Base-by-base conservation (phyloP, 1,140 invertebrate genomes). In the Brachionus plicatilis region DNA sequence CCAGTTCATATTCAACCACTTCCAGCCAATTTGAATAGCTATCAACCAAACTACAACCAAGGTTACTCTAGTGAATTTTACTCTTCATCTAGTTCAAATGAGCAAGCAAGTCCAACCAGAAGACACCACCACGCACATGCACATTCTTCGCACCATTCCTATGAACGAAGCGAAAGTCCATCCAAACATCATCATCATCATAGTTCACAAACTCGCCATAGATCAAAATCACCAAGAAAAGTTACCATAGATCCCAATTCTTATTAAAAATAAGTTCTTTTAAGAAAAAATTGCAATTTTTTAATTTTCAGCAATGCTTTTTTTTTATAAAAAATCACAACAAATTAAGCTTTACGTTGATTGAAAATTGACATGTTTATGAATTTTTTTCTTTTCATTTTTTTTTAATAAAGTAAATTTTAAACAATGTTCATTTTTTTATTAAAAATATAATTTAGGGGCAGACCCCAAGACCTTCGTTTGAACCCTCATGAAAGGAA, bases 141-240 rank as follows among this genome's bases (percentile, higher is more conserved):
- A 50, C 79, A 82, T 68, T 29, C 76, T 41, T 82, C 79, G 17
- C 82, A 83, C 17, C 65, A 53, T 53, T 9, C 37, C 12, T 24
- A 33, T 60, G 50, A 80, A 33, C 1, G 37, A n/a, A 68, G 60
- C 70, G 14, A 33, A 47, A 68, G 60, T 68, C 80, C 56, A 14
- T 14, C 41, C 8, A 41, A 43, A 17, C 80, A 83, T n/a, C 65
- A 70, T 83, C 65, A 70, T 83, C 41, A 83, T 45, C 82, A 83
- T 41, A 50, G 12, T n/a, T 33, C n/a, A 11, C 53, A 33, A 17
- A 70, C 60, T 53, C 65, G 43, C 47, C 65, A 70, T 60, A 83
- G 79, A 82, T 82, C 79, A 60, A 82, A 82, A 68, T 82, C 79
- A 65, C 79, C 79, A 17, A 43, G 79, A 60, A 82, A 82, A 82